Evolutionary conservation across 2,888 invertebrate genomes (phyloP).

Genomic region (Danaus chrysippus): DNA sequence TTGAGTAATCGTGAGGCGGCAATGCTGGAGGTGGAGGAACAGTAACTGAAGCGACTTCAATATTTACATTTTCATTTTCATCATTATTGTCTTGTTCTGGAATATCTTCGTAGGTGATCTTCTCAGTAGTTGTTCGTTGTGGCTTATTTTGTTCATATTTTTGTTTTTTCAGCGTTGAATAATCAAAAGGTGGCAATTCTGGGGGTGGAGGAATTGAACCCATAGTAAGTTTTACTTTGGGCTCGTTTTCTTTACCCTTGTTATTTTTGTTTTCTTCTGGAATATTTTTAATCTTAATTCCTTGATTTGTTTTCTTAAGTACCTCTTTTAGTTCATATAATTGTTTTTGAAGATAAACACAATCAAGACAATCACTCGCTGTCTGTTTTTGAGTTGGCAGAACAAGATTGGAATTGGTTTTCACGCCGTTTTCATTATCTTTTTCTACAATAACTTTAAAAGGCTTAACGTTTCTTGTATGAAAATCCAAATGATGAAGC

Average conservation of each 20-base stretch:
- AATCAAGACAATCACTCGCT: constrained; percentile 23
- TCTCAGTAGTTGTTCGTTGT: constrained; percentile 2
- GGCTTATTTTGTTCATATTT: not conserved
- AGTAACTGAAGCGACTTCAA: not conserved
- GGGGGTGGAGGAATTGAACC: constrained; percentile 20
- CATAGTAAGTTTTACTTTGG: not conserved
- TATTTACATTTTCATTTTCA: constrained; percentile 10
- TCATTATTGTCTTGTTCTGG: constrained; percentile 9
- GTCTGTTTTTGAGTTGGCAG: constrained; percentile 25
- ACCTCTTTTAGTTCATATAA: not conserved
- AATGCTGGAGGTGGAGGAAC: constrained; percentile 24
- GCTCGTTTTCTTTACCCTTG: constrained; percentile 16
- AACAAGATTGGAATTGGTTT: not conserved
- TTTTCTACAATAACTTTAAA: constrained; percentile 15
- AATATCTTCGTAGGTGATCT: constrained; percentile 2
- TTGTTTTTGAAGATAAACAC: constrained; percentile 15
- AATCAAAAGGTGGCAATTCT: constrained; percentile 25
- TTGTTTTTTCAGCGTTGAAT: constrained; percentile 16
- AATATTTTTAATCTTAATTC: not conserved
- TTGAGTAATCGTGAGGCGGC: constrained; percentile 23
- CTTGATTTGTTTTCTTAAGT: not conserved
- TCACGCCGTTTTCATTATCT: constrained; percentile 4
- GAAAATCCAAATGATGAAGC: too few species aligned
- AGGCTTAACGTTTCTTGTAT: too few species aligned
- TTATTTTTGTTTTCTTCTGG: not conserved